phyloP scores from a whole-genome alignment of 2,797 vertebrate genomes.

The Novumbra hubbsi region DNA sequence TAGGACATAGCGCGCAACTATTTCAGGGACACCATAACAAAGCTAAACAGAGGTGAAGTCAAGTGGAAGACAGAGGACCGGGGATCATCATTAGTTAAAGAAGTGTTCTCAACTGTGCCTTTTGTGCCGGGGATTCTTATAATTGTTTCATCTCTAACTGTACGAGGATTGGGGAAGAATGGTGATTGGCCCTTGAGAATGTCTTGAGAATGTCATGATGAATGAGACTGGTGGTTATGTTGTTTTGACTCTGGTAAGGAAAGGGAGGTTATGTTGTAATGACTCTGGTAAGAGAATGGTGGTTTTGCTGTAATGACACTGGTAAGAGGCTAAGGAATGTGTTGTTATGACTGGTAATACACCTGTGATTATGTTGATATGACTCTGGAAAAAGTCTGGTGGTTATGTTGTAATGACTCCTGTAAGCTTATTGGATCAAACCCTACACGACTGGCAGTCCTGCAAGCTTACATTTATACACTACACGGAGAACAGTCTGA shows the following conservation, averaged over 20 bases:
- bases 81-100: not conserved
- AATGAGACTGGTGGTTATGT: not conserved
- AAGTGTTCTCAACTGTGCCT: not conserved
- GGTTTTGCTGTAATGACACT: not conserved
- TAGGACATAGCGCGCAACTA: constrained; percentile 56
- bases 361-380: not conserved
- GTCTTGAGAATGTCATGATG: not conserved
- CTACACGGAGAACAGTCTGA: too few species aligned
- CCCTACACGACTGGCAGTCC: too few species aligned
- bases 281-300: not conserved
- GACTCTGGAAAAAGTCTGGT: not conserved
- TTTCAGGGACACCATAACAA: constrained; percentile 56
- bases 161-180: not conserved
- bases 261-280: not conserved
- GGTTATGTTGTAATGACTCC: not conserved
- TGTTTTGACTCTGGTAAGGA: not conserved
- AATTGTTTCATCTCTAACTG: not conserved
- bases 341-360: not conserved
- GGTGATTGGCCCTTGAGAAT: not conserved
- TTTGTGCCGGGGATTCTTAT: not conserved
- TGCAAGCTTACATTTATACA: too few species aligned
- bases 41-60: constrained; percentile 18
- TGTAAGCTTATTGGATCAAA: not conserved
- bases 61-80: not conserved
- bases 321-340: not conserved